Conservation (phyloP, 2,888 invertebrate genomes). For the Sussaba pulchella region DNA sequence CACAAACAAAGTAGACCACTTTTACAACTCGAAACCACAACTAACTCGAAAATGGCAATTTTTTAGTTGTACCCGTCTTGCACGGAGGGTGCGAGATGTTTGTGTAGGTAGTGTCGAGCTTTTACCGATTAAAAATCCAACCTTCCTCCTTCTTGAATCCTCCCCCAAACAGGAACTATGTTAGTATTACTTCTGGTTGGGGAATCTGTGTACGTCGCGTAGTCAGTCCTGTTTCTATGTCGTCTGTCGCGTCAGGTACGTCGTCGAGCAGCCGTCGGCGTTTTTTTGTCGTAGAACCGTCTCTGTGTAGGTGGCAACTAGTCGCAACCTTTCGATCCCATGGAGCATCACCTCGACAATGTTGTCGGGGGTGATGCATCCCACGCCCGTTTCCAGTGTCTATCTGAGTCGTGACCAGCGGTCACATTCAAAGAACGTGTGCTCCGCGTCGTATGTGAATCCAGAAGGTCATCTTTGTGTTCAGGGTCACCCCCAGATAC, state of each 20-base stretch:
- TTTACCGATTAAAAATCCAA: no score
- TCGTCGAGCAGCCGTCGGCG: no score
- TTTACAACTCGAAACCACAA: no score
- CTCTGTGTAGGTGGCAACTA: constrained; percentile 30
- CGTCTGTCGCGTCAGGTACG: no score
- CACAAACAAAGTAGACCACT: no score
- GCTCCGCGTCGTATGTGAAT: constrained; percentile 57
- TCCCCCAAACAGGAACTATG: constrained; percentile 1
- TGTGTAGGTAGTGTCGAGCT: no score
- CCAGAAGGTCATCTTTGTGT: constrained; percentile 61
- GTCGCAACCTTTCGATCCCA: constrained; percentile 15
- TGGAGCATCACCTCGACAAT: constrained; percentile 51
- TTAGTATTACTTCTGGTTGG: neutral
- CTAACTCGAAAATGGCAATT: no score
- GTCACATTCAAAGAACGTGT: constrained; percentile 57
- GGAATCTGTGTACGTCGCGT: neutral
- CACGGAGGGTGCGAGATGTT: no score
- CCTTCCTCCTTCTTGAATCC: no score
- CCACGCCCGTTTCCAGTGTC: neutral
- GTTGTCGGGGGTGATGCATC: constrained; percentile 46
- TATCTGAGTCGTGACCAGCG: constrained; percentile 28
- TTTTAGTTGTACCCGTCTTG: no score
- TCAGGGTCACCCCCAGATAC: constrained; percentile 70
- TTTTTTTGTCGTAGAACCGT: constrained; percentile 28
- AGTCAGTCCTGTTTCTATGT: neutral